Conservation (phyloP, 1,140 invertebrate species). For the Tribolium castaneum region DNA sequence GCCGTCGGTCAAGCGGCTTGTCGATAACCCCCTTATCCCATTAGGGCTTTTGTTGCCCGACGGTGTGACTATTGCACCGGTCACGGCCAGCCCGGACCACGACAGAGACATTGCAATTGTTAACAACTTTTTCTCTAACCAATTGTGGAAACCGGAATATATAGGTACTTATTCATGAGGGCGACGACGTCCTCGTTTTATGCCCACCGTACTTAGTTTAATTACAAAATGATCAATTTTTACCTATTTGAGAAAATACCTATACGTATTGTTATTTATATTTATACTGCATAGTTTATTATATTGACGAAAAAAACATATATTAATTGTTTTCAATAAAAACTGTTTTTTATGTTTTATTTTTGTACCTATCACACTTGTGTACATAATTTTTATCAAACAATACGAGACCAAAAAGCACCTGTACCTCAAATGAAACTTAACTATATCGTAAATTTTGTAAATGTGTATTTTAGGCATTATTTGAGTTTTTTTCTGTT, state of each 20-base stretch:
- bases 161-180: conserved; percentile 64
- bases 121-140: conserved; percentile 69
- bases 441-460: conserved; percentile 19
- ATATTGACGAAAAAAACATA: conserved; percentile 43
- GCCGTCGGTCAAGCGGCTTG: conserved; percentile 48
- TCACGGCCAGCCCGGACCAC: conserved; percentile 62
- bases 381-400: conserved; percentile 12
- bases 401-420: conserved; percentile 24
- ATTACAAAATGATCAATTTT: conserved; percentile 52
- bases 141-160: conserved; percentile 70
- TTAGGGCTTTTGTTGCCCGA: conserved; percentile 64
- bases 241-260: conserved; percentile 53
- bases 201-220: conserved; percentile 50
- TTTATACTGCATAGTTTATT: conserved; percentile 60
- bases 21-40: conserved; percentile 62
- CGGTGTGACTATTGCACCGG: conserved; percentile 64
- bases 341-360: conserved; percentile 43
- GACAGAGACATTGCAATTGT: conserved; percentile 66
- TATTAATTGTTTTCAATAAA: conserved; percentile 54
- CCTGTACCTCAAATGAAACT: conserved; percentile 11
- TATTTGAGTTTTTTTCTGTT: conserved; percentile 5
- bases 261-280: conserved; percentile 64
- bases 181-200: not conserved
- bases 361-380: conserved; percentile 12
- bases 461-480: conserved; percentile 17